phyloP scores from a whole-genome alignment of 2,888 invertebrate species.

The Rhodophaea formosa region DNA sequence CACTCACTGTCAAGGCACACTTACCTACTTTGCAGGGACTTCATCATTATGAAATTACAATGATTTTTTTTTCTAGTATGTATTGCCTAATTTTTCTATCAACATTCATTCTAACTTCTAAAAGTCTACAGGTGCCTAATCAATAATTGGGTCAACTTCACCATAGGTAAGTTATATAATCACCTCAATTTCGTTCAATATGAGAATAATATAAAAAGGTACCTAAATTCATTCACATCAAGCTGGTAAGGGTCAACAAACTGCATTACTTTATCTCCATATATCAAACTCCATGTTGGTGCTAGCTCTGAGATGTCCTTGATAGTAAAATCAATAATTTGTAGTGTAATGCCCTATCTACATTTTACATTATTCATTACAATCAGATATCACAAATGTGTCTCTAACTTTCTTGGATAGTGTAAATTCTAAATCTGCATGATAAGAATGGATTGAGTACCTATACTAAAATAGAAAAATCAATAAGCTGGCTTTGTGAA shows the following conservation, averaged over 20 bases:
- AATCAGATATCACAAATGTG: no score
- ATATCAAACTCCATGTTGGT: background rate
- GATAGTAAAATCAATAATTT: slow-evolving; percentile 13
- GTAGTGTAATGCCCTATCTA: background rate
- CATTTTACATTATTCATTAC: background rate
- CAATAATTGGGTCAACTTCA: no score
- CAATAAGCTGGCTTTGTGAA: background rate
- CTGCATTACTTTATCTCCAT: background rate
- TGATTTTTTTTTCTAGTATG: no score
- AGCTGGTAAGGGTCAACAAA: background rate
- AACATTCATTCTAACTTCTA: no score
- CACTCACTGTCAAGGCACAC: no score
- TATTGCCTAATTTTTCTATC: no score
- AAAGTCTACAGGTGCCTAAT: no score
- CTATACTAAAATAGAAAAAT: background rate
- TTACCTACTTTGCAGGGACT: no score
- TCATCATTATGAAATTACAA: no score
- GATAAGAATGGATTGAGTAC: background rate
- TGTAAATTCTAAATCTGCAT: background rate
- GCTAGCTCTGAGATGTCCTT: slow-evolving; percentile 5
- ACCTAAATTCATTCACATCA: background rate
- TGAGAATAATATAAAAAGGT: no score
- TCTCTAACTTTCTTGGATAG: background rate
- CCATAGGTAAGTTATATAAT: no score
- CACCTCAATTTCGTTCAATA: no score